Conservation (phyloP, 37 sponge, comb jelly and placozoan species). For the Axinella damicornis region DNA sequence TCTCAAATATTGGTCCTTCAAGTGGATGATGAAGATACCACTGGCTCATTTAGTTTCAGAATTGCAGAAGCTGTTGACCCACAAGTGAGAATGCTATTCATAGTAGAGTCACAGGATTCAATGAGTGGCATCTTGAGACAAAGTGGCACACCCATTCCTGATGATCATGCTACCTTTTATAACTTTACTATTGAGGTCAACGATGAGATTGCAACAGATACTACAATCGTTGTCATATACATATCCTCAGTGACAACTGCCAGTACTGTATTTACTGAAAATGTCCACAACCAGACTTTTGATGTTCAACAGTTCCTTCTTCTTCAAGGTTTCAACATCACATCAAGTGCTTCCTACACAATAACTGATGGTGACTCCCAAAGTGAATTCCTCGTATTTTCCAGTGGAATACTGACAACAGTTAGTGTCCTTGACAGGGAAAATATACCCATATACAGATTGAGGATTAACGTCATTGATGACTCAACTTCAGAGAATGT, state of each 20-base stretch:
- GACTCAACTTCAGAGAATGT: constrained; percentile 16
- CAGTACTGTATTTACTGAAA: constrained; percentile 15
- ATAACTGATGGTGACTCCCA: constrained; percentile 39
- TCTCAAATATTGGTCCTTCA: constrained; percentile 5
- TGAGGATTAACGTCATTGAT: constrained; percentile 40
- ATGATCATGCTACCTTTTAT: constrained; percentile 18
- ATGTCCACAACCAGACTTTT: background rate
- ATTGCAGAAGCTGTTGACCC: background rate
- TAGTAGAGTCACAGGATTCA: background rate
- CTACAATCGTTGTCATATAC: constrained; percentile 30
- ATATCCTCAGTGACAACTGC: constrained; percentile 34
- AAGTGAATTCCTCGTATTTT: constrained; percentile 22
- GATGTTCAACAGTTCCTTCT: constrained; percentile 19
- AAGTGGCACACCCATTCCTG: background rate
- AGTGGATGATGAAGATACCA: constrained; percentile 55
- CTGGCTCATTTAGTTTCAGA: background rate
- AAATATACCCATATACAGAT: constrained; percentile 17
- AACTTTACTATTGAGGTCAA: constrained; percentile 48
- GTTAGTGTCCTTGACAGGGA: constrained; percentile 49
- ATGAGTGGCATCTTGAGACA: background rate
- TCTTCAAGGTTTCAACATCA: constrained; percentile 20
- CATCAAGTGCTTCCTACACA: constrained; percentile 15
- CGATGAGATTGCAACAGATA: constrained; percentile 39
- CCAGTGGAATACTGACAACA: constrained; percentile 20
- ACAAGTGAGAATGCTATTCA: constrained; percentile 18